Conservation (phyloP, 2,888 invertebrate genomes). For the Nemapogon koenigi region DNA sequence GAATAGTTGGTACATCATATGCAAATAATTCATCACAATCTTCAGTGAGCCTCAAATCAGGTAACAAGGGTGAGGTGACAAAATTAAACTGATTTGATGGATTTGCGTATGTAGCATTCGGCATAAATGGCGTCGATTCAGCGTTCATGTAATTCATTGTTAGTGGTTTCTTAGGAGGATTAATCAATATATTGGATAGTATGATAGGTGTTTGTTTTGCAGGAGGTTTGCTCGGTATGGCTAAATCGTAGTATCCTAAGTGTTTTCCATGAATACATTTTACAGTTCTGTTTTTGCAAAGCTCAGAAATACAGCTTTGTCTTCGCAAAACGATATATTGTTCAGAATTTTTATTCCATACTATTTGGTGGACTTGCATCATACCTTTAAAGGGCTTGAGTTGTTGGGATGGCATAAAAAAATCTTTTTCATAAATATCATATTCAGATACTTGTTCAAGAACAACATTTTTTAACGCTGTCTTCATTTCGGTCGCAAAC, state of each 20-base stretch:
- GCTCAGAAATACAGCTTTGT: neutral
- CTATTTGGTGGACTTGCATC: slow-evolving; percentile 10
- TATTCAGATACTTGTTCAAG: neutral
- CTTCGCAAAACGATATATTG: neutral
- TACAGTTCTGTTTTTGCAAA: neutral
- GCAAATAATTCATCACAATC: neutral
- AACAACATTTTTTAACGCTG: neutral
- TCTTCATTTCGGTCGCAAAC: neutral
- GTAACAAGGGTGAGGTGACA: neutral
- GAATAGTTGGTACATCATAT: neutral
- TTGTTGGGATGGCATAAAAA: neutral
- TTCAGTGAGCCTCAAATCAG: neutral
- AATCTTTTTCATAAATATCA: slow-evolving; percentile 12
- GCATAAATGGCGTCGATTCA: too few species aligned
- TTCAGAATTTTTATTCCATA: slow-evolving; percentile 8
- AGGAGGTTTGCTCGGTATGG: slow-evolving; percentile 1
- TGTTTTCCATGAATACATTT: slow-evolving; percentile 11
- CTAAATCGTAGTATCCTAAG: slow-evolving; percentile 9
- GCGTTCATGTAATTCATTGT: too few species aligned
- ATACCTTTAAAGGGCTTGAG: slow-evolving; percentile 6
- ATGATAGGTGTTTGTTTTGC: slow-evolving; percentile 2
- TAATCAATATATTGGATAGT: neutral
- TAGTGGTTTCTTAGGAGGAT: neutral
- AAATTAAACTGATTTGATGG: neutral
- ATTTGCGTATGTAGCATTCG: too few species aligned